phyloP scores from a whole-genome alignment of 2,888 invertebrate species.

The Acrocyrtus sp. region DNA sequence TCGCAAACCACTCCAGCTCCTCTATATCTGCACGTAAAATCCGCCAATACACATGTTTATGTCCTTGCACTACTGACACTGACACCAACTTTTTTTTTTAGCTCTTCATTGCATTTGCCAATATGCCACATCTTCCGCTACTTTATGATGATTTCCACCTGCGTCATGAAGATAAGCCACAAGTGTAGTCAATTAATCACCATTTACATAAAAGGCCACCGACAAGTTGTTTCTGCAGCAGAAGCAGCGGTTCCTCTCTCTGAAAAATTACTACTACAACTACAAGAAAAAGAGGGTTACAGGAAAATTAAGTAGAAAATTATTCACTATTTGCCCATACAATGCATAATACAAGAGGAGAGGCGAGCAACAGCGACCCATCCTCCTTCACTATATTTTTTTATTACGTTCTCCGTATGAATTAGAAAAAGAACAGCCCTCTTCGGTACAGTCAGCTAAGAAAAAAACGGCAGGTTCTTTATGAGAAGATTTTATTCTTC shows the following conservation, averaged over 20 bases:
- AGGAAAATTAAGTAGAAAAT: neutral
- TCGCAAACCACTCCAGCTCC: no score
- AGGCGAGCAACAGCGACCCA: no score
- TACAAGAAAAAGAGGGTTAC: neutral
- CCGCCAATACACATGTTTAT: no score
- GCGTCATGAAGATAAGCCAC: slow-evolving; percentile 29
- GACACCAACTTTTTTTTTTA: no score
- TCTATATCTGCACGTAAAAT: no score
- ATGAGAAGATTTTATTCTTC: slow-evolving; percentile 14
- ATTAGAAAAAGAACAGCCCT: no score
- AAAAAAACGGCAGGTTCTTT: slow-evolving; percentile 37
- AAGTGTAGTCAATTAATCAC: slow-evolving; percentile 55
- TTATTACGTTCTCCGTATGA: no score
- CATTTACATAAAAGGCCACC: slow-evolving; percentile 54
- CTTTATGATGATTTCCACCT: slow-evolving; percentile 28
- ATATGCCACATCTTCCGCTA: no score
- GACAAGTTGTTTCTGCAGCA: slow-evolving; percentile 48
- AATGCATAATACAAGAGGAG: neutral
- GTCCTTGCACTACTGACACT: no score
- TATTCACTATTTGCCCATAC: neutral
- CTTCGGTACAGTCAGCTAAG: no score
- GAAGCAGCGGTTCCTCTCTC: slow-evolving; percentile 14
- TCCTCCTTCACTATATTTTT: no score
- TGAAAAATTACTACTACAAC: neutral
- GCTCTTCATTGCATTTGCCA: slow-evolving; percentile 4